These are phyloP conservation scores for Trichonephila inaurata DNA, from an alignment of 1,140 invertebrate species.

Conservation along the genomic window DNA sequence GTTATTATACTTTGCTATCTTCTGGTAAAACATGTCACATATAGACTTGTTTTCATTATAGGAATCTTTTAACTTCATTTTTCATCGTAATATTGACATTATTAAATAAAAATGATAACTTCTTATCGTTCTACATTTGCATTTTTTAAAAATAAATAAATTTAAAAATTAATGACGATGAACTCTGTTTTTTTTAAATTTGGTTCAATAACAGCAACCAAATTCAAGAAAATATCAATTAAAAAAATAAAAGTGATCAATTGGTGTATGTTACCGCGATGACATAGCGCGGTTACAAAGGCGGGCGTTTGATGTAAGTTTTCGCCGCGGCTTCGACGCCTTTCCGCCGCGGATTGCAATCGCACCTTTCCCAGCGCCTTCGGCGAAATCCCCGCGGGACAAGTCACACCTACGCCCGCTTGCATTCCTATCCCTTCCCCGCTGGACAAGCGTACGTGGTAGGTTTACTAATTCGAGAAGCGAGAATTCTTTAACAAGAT, in stretches of 20 bases:
- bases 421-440: not conserved
- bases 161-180: not conserved
- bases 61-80: no score
- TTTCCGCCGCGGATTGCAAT: not conserved
- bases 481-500: no score
- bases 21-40: no score
- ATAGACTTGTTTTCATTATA: no score
- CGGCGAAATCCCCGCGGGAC: constrained; percentile 29
- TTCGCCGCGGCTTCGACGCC: not conserved
- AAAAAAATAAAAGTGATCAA: not conserved
- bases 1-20: no score
- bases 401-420: not conserved
- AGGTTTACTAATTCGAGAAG: not conserved
- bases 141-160: not conserved
- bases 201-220: not conserved
- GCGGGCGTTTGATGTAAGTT: not conserved
- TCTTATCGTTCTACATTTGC: not conserved
- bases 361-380: not conserved
- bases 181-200: not conserved
- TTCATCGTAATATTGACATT: no score
- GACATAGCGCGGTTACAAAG: not conserved
- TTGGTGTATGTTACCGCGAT: not conserved
- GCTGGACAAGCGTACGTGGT: not conserved
- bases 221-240: not conserved
- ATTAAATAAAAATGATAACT: no score